A percentile compares a stretch with the other conserved stretches of the same genome.
These are phyloP conservation scores for Orbicella faveolata DNA, from an alignment of 64 coral and sea anemone species.

Conservation along the genomic window DNA sequence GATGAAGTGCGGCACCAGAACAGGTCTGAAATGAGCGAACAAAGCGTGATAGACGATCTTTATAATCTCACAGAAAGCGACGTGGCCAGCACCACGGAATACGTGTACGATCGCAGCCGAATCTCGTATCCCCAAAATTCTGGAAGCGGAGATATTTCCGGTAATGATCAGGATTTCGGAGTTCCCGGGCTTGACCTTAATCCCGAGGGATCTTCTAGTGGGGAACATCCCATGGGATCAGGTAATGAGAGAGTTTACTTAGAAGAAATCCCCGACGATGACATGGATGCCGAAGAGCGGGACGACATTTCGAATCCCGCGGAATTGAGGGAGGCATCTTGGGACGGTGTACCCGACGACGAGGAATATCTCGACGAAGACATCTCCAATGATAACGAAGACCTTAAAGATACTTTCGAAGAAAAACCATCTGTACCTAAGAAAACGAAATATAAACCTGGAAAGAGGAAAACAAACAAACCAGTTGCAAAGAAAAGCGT, in stretches of 20 bases:
- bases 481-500: conserved; percentile 53
- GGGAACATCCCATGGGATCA: neutral
- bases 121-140: conserved; percentile 49
- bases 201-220: conserved; percentile 3
- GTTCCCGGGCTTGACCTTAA: neutral
- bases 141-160: neutral
- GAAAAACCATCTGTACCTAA: conserved; percentile 7
- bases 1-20: conserved; percentile 72
- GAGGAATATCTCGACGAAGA: neutral
- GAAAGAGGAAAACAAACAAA: conserved; percentile 40
- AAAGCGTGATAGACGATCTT: conserved; percentile 85
- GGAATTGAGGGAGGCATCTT: neutral
- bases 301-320: conserved; percentile 57
- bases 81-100: conserved; percentile 81
- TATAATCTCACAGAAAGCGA: conserved; percentile 92
- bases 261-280: conserved; percentile 13
- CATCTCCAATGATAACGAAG: neutral
- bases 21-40: conserved; percentile 59
- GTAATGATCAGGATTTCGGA: neutral
- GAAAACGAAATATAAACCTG: conserved; percentile 52
- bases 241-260: neutral
- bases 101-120: conserved; percentile 77
- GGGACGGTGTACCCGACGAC: conserved; percentile 5
- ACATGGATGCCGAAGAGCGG: conserved; percentile 35
- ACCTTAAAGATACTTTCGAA: neutral